Evolutionary conservation across 2,113 vertebrate genomes (phyloP).

Genomic region (Harpagus bidentatus): DNA sequence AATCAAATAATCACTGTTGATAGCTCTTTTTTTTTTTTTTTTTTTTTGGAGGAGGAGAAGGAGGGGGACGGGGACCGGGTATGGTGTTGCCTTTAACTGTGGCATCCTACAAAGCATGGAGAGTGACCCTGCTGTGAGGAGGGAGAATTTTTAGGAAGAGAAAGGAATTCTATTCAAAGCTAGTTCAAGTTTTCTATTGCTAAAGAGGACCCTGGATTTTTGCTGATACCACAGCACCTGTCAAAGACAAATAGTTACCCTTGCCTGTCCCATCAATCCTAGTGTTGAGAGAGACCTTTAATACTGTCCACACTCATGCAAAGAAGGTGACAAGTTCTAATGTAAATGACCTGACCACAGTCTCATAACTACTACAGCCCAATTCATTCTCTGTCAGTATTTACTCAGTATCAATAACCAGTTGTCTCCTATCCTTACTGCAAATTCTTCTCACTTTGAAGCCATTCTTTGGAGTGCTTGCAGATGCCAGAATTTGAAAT

Average conservation of each 20-base stretch:
- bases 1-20: background rate
- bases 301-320: background rate
- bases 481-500: background rate
- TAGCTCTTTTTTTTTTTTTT: background rate
- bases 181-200: background rate
- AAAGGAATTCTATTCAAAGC: background rate
- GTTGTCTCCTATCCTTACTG: background rate
- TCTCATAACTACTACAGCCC: background rate
- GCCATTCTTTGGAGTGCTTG: background rate
- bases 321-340: background rate
- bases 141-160: background rate
- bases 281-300: background rate
- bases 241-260: background rate
- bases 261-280: background rate
- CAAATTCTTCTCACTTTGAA: background rate
- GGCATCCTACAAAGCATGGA: background rate
- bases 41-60: background rate
- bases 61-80: fast-evolving
- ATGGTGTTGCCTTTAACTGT: background rate
- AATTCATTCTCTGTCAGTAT: background rate
- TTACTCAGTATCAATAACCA: background rate
- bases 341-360: background rate
- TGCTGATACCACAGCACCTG: background rate
- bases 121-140: background rate
- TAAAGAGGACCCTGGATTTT: background rate